Conservation (phyloP, 2,888 invertebrate genomes). For the Hermodice carunculata region DNA sequence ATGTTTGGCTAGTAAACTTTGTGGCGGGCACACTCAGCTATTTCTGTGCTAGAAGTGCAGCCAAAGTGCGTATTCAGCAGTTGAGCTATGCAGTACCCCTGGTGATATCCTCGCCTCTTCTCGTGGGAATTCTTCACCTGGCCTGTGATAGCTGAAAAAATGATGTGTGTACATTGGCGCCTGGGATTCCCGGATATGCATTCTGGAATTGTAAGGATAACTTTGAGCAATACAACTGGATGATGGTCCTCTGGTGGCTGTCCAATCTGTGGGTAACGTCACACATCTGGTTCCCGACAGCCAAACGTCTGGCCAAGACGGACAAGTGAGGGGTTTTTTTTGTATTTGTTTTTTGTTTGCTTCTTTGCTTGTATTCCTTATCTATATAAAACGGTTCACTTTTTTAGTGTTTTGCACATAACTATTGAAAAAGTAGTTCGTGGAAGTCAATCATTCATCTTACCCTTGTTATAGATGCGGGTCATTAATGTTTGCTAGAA, state of each 20-base stretch:
- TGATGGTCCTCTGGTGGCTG: constrained; percentile 78
- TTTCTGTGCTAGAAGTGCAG: constrained; percentile 94
- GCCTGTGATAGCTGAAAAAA: constrained; percentile 89
- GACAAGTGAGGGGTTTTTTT: constrained; percentile 78
- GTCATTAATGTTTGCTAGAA: too few relatives aligned
- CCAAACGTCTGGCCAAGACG: constrained; percentile 95
- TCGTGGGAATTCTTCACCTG: constrained; percentile 88
- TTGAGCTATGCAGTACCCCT: constrained; percentile 98
- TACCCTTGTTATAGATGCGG: too few relatives aligned
- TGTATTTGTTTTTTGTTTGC: background rate
- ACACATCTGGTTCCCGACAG: constrained; percentile 98
- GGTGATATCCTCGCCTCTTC: constrained; percentile 90
- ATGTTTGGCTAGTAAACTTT: constrained; percentile 76
- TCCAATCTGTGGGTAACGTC: constrained; percentile 97
- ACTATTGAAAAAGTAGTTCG: too few relatives aligned
- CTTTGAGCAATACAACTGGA: constrained; percentile 2
- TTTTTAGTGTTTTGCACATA: too few relatives aligned
- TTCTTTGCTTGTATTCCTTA: background rate
- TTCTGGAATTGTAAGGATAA: constrained; percentile 6
- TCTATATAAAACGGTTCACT: too few relatives aligned
- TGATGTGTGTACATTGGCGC: constrained; percentile 78
- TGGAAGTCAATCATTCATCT: too few relatives aligned
- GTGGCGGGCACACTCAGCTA: constrained; percentile 89
- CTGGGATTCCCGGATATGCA: background rate
- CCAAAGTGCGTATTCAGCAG: constrained; percentile 95